A percentile compares a stretch with the other conserved stretches of the same genome.
Evolutionary conservation across 2,797 vertebrate species (phyloP).

Genomic region (Cyprinella venusta): DNA sequence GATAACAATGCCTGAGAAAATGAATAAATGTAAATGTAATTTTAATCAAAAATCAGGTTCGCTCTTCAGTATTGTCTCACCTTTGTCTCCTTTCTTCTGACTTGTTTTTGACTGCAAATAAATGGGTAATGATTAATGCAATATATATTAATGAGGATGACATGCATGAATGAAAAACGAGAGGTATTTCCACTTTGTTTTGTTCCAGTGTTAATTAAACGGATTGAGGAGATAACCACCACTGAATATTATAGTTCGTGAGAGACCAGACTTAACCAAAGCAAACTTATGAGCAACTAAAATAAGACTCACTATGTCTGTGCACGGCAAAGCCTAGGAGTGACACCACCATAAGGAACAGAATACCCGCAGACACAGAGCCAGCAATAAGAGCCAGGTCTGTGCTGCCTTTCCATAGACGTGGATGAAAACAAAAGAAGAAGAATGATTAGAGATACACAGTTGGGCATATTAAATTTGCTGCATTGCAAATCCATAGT

Average conservation of each 20-base stretch:
- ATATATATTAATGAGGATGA: slow-evolving; percentile 18
- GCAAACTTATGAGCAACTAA: neutral
- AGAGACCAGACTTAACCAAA: slow-evolving; percentile 7
- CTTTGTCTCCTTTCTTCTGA: slow-evolving; percentile 69
- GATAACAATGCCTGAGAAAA: neutral
- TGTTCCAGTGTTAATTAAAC: slow-evolving; percentile 4
- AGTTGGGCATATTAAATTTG: neutral
- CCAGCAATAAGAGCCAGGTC: slow-evolving; percentile 77
- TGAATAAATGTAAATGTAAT: neutral
- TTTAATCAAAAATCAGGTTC: neutral
- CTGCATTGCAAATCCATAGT: neutral
- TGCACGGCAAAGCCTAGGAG: slow-evolving; percentile 57
- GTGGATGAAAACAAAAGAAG: neutral
- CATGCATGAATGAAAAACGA: slow-evolving; percentile 5
- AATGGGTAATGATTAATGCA: slow-evolving; percentile 2
- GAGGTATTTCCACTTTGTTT: neutral
- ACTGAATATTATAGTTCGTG: neutral
- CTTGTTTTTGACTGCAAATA: slow-evolving; percentile 65
- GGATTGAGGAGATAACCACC: neutral
- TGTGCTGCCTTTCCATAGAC: neutral
- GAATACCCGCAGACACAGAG: slow-evolving; percentile 68
- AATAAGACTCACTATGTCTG: slow-evolving; percentile 39
- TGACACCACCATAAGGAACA: slow-evolving; percentile 67
- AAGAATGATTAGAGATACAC: neutral
- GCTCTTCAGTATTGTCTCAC: slow-evolving; percentile 60